Base-by-base conservation (phyloP, 2,888 invertebrate species). In the Protonemura montana region DNA sequence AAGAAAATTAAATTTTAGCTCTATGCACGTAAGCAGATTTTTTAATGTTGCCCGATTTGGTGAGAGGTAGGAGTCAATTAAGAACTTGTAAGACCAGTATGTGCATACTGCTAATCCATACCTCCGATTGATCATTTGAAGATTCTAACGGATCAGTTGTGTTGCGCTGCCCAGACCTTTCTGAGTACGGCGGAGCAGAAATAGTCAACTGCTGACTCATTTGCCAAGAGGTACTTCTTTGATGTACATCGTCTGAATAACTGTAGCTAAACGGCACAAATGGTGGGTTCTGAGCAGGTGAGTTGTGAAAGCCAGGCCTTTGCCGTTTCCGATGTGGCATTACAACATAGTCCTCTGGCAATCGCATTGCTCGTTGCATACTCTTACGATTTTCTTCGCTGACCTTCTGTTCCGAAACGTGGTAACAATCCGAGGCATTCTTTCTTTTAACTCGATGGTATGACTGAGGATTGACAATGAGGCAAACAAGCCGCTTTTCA, bases 211-310 rank as follows among this genome's bases (percentile, higher is more conserved):
- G 94, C 91, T 95, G 95, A 90, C 93, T 94, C 26, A 94, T 85
- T n/a, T 86, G 86, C 27, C 85, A 76, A 25, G 87, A 59, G 2
- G 84, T 26, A 42, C 77, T 78, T 27, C 82, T 21, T 88, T 87
- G 85, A 85, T 88, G 86, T 90, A 95, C 93, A 90, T 95, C 95
- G 90, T 96, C 95, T 89, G 95, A 92, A 90, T 95, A 95, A 89
- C 95, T 95, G 86, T 95, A 95, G 89, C 95, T 94, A 90, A 96
- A 96, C 87, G 97, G 96, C 88, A 97, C 96, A 90, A 97, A 97
- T 76, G 97, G 96, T 88, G 96, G 96, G 91, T 97, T 97, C 90
- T 97, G 97, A 88, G 96, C 95, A 27, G 97, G 97, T 59, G 97
- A 95, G 90, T 97, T 97, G 91, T 97, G 96, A 90, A 97, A 97